Base-by-base conservation (phyloP, 2,113 vertebrate species). In the Xiphias gladius region DNA sequence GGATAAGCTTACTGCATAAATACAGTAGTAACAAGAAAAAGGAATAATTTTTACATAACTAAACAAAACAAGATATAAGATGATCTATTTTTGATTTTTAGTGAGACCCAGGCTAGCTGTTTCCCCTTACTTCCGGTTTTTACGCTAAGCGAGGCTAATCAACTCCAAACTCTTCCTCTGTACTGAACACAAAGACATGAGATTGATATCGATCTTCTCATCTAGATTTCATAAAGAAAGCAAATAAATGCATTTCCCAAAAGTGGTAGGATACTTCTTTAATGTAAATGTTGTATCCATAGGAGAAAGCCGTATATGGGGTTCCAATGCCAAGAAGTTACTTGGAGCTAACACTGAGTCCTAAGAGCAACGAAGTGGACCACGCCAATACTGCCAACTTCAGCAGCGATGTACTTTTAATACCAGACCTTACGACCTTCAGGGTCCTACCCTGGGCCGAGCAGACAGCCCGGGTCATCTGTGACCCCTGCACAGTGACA, bases 261-360 rank as follows among this genome's bases (percentile, higher is more conserved):
- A 55, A 16, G 6, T 54, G 20, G 30, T 14, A 2, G 20, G 7
- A 19, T 58, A 3, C 2, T 66, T 26, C 16, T 52, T 78, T 8
- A 77, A 32, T 32, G 4, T 46, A n/a, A 54, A 71, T 2, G 12
- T 82, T 83, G 17, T 7, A 16, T 86, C 76, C 54, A 77, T 73
- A 99, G 98, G 97, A 98, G 92, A 99, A 99, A 93, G 96, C 96
- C 7, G 87, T 94, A 11, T 95, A 97, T 13, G 97, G 97, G 0
- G 90, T 99, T 71, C 85, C 96, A 52, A 97, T 99, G 96, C 97
- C 97, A 11, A 95, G 97, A 90, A 97, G 96, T 89, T 98, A 97
- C 82, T 94, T 99, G 79, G 98, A 99, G 86, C 87, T 97, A 87
- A 97, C 96, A 0, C 88, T 97, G 35, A 96, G 96, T 79, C 96